Conservation (phyloP, 2,113 vertebrate species). For the Hucho hucho region DNA sequence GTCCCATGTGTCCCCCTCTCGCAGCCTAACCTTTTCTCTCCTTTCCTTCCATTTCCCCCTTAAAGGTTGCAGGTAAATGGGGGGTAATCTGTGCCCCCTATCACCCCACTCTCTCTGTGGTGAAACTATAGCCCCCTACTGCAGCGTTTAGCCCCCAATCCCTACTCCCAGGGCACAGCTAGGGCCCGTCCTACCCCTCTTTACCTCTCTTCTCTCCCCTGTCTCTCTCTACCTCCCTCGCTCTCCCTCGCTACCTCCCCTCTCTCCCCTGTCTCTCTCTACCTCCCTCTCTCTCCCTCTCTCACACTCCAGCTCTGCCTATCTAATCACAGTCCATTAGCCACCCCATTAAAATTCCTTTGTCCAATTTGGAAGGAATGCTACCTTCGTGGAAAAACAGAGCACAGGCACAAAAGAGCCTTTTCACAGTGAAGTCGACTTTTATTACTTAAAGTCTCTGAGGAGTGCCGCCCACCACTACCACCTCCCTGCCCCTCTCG, state of each 20-base stretch:
- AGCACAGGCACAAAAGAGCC: constrained; percentile 68
- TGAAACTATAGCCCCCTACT: constrained; percentile 57
- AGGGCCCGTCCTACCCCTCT: constrained; percentile 23
- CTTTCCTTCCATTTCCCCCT: constrained; percentile 50
- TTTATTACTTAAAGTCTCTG: constrained; percentile 68
- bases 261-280: background rate
- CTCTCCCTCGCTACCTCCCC: background rate
- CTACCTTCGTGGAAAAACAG: constrained; percentile 70
- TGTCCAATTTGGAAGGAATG: constrained; percentile 80
- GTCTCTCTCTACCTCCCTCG: background rate
- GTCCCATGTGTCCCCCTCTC: constrained; percentile 48
- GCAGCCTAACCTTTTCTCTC: constrained; percentile 31
- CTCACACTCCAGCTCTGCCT: constrained; percentile 47
- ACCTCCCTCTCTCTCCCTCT: constrained; percentile 10
- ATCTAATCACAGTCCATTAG: constrained; percentile 78
- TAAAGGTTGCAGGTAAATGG: constrained; percentile 68
- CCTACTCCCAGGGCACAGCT: constrained; percentile 33
- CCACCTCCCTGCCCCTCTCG: constrained; percentile 23
- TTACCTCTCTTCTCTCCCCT: background rate
- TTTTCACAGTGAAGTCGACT: constrained; percentile 69
- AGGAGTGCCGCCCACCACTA: constrained; percentile 65
- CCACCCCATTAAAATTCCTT: constrained; percentile 80
- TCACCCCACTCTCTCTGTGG: constrained; percentile 49
- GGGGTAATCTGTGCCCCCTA: constrained; percentile 60
- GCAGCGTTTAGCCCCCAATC: background rate